A percentile compares a stretch with the other conserved stretches of the same genome.
Evolutionary conservation across 2,113 vertebrate genomes (phyloP).

Genomic region (Carettochelys insculpta): DNA sequence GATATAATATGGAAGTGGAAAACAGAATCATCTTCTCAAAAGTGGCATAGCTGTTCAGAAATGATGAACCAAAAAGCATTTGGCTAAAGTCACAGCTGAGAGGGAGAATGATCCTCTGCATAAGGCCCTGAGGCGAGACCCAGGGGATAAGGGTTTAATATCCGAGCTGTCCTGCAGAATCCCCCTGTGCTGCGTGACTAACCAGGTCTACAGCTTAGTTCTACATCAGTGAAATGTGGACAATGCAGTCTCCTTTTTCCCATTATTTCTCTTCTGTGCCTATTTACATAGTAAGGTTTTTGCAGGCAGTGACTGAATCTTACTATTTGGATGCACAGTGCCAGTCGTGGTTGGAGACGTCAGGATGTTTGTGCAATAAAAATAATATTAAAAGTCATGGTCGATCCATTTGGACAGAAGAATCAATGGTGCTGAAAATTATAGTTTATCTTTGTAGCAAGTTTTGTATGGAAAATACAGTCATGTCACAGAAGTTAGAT

Average conservation of each 20-base stretch:
- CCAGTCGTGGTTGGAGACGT: neutral
- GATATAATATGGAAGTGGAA: neutral
- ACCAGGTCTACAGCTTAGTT: neutral
- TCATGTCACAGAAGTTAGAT: neutral
- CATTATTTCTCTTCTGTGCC: neutral
- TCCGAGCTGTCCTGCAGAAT: neutral
- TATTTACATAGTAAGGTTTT: neutral
- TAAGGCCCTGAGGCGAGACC: neutral
- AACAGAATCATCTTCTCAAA: neutral
- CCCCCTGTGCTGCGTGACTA: neutral
- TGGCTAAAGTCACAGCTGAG: neutral
- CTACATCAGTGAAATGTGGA: neutral
- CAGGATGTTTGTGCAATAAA: neutral
- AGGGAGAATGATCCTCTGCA: neutral
- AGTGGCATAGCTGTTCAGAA: neutral
- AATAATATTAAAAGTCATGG: neutral
- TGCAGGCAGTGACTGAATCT: neutral
- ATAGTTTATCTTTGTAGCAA: neutral
- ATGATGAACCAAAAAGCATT: neutral
- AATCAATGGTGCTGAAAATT: neutral
- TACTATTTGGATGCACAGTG: neutral
- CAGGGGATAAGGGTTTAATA: neutral
- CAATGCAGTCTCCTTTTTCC: neutral
- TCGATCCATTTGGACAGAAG: neutral
- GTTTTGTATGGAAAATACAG: neutral